These are phyloP conservation scores for Poeciliopsis turrubarensis DNA, from an alignment of 2,113 vertebrate species.

Conservation along the genomic window DNA sequence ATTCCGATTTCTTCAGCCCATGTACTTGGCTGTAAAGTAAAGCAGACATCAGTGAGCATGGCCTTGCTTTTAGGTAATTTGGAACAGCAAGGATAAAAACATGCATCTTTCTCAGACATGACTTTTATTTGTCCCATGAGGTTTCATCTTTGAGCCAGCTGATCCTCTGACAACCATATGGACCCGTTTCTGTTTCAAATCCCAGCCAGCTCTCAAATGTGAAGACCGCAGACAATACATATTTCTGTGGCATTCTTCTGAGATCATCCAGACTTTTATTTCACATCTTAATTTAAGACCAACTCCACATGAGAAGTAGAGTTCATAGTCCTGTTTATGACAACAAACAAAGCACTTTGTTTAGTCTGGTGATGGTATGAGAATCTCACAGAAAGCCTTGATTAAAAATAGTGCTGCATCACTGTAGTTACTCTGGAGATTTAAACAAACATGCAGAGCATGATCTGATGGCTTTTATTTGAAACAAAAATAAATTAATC, in stretches of 20 bases:
- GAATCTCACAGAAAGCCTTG: neutral
- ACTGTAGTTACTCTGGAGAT: no score
- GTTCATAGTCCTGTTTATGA: neutral
- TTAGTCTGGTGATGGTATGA: neutral
- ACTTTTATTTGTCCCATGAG: slow-evolving; percentile 23
- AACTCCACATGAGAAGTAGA: neutral
- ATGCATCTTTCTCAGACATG: slow-evolving; percentile 20
- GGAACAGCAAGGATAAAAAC: slow-evolving; percentile 13
- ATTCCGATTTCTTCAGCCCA: neutral
- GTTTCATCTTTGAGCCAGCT: slow-evolving; percentile 22
- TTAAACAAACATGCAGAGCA: no score
- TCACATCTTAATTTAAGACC: neutral
- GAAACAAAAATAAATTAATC: neutral
- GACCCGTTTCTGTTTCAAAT: slow-evolving; percentile 25
- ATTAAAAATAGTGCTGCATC: neutral
- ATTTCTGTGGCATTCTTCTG: neutral
- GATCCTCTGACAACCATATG: slow-evolving; percentile 36
- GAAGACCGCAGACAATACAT: neutral
- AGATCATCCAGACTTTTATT: neutral
- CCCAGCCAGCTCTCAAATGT: neutral
- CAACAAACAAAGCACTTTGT: neutral
- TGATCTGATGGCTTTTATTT: neutral
- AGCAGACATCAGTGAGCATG: neutral
- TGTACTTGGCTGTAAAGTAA: neutral
- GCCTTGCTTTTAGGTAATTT: slow-evolving; percentile 5